Evolutionary conservation across 1,140 invertebrate genomes (phyloP).

Genomic region (Maniola jurtina): DNA sequence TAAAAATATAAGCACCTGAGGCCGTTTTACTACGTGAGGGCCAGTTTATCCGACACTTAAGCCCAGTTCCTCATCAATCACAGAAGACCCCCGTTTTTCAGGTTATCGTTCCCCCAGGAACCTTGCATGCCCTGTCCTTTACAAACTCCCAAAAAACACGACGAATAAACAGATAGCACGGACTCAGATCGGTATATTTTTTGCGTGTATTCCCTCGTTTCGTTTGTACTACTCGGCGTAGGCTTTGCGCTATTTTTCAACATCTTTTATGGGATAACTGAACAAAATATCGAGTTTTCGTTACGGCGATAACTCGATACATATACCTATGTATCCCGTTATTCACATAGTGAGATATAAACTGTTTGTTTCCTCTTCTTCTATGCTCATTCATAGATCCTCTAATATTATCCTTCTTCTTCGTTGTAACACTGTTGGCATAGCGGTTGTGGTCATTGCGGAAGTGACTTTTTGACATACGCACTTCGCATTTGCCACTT

Average conservation of each 20-base stretch:
- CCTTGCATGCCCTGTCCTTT: slow-evolving; percentile 43
- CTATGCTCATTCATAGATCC: too few species aligned
- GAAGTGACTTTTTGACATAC: too few species aligned
- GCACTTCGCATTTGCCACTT: too few species aligned
- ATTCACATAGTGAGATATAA: too few species aligned
- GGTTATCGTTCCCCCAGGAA: slow-evolving; percentile 52
- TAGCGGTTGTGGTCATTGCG: too few species aligned
- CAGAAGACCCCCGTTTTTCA: slow-evolving; percentile 54
- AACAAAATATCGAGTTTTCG: too few species aligned
- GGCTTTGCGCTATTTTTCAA: neutral
- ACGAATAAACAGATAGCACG: slow-evolving; percentile 41
- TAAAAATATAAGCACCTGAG: neutral
- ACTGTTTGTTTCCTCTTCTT: too few species aligned
- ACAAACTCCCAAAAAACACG: slow-evolving; percentile 45
- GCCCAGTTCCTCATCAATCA: slow-evolving; percentile 66
- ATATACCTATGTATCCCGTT: too few species aligned
- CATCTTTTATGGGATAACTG: too few species aligned
- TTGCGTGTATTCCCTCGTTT: slow-evolving; percentile 25
- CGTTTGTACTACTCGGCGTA: neutral
- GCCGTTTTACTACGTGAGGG: slow-evolving; percentile 39
- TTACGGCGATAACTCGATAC: too few species aligned
- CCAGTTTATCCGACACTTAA: slow-evolving; percentile 58
- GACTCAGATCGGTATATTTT: slow-evolving; percentile 44
- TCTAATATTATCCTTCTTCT: too few species aligned
- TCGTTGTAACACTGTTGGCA: too few species aligned